Conservation (phyloP, 2,888 invertebrate genomes). For the Drosophila neoperkinsi region DNA sequence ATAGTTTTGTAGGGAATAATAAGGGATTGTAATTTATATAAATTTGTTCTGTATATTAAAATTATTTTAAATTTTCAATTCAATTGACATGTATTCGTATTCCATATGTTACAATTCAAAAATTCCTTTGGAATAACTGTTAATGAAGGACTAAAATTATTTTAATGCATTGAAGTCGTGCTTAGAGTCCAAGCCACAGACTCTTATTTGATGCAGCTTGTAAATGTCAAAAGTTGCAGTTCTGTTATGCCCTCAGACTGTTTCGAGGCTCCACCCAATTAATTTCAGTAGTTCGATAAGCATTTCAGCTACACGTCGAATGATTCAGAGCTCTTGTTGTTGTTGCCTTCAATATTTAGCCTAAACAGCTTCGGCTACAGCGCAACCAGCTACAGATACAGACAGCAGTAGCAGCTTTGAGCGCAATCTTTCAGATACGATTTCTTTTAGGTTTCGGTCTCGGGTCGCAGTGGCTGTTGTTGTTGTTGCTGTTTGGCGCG, state of each 20-base stretch:
- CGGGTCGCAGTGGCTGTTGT: constrained; percentile 46
- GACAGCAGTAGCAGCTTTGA: constrained; percentile 34
- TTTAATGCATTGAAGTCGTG: background rate
- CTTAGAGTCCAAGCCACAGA: background rate
- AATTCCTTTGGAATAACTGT: background rate
- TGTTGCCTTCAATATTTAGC: constrained; percentile 49
- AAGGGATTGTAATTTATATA: background rate
- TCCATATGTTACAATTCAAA: background rate
- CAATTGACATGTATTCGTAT: background rate
- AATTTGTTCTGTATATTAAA: background rate
- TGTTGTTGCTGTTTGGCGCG: constrained; percentile 73
- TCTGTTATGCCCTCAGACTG: background rate
- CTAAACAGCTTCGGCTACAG: constrained; percentile 42
- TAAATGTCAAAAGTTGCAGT: constrained; percentile 33
- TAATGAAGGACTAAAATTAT: background rate
- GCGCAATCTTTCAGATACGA: constrained; percentile 75
- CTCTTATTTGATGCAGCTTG: constrained; percentile 7
- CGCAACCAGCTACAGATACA: constrained; percentile 55
- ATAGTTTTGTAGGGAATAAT: background rate
- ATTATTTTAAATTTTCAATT: background rate
- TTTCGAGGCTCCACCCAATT: constrained; percentile 25
- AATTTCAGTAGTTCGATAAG: constrained; percentile 42
- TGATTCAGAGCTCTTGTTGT: constrained; percentile 44
- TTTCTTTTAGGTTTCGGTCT: constrained; percentile 73
- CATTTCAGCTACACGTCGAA: constrained; percentile 37